phyloP scores from a whole-genome alignment of 2,113 vertebrate genomes.

The Empidonax traillii region DNA sequence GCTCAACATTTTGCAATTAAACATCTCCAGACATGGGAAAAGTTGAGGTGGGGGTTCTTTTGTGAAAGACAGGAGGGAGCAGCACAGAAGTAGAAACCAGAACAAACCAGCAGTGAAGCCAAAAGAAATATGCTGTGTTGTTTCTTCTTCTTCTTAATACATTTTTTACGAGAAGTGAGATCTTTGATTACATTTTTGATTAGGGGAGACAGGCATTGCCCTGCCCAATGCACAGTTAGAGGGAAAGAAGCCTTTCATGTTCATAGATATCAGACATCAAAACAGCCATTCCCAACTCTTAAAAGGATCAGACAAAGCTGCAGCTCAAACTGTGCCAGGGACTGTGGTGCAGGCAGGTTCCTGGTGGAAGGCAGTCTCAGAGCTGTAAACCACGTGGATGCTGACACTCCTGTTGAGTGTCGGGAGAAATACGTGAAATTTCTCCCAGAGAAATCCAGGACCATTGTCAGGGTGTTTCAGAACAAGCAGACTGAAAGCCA shows the following conservation, averaged over 20 bases:
- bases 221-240: constrained; percentile 45
- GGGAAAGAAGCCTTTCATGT: constrained; percentile 61
- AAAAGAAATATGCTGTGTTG: not conserved
- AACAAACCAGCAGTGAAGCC: constrained; percentile 14
- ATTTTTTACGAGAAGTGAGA: constrained; percentile 63
- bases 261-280: constrained; percentile 61
- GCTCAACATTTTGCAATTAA: constrained; percentile 50
- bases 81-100: constrained; percentile 24
- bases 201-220: constrained; percentile 50
- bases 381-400: not conserved
- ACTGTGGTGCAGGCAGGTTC: constrained; percentile 31
- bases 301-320: constrained; percentile 59
- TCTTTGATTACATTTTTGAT: constrained; percentile 63
- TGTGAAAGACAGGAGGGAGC: not conserved
- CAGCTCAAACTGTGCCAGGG: constrained; percentile 53
- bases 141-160: constrained; percentile 48
- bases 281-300: constrained; percentile 65
- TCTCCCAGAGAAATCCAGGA: not conserved
- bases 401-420: not conserved
- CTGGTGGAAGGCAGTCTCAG: not conserved
- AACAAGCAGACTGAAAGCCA: not conserved
- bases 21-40: not conserved
- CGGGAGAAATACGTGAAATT: not conserved
- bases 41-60: not conserved
- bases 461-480: not conserved